phyloP scores from a whole-genome alignment of 1,140 invertebrate species.

The Linepithema humile region DNA sequence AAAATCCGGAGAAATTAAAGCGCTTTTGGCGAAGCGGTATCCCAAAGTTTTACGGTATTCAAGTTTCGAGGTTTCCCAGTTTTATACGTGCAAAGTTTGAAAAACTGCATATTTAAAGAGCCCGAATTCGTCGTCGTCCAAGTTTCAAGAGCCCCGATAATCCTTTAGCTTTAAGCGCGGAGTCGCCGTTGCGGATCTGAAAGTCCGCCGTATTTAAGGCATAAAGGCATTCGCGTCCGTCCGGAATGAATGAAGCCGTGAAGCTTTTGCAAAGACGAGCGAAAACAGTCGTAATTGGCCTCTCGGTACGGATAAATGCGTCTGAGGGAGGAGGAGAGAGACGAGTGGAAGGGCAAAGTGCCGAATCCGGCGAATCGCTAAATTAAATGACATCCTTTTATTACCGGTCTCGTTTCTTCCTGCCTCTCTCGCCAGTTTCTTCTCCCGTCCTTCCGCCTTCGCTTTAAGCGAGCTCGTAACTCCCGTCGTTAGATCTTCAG shows the following conservation, averaged over 20 bases:
- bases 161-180: too few relatives aligned
- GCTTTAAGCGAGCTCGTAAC: conserved; percentile 48
- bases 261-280: conserved; percentile 23
- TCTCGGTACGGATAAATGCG: conserved; percentile 47
- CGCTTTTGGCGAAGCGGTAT: background rate
- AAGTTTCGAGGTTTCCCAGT: background rate
- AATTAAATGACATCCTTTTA: conserved; percentile 59
- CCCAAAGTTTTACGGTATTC: background rate
- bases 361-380: conserved; percentile 52
- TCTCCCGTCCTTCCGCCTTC: background rate
- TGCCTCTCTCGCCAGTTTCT: background rate
- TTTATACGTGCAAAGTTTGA: background rate
- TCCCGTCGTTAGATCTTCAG: conserved; percentile 54
- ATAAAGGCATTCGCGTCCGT: background rate
- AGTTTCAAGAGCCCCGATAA: background rate
- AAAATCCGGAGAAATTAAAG: background rate
- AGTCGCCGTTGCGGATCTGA: background rate
- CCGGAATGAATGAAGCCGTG: conserved; percentile 51
- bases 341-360: conserved; percentile 7
- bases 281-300: conserved; percentile 57
- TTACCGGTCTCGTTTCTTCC: conserved; percentile 36
- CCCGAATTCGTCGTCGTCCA: background rate
- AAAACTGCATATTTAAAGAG: background rate
- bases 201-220: background rate
- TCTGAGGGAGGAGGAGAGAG: background rate